These are phyloP conservation scores for Larimichthys polyactis DNA, from an alignment of 2,113 vertebrate species.

Conservation along the genomic window DNA sequence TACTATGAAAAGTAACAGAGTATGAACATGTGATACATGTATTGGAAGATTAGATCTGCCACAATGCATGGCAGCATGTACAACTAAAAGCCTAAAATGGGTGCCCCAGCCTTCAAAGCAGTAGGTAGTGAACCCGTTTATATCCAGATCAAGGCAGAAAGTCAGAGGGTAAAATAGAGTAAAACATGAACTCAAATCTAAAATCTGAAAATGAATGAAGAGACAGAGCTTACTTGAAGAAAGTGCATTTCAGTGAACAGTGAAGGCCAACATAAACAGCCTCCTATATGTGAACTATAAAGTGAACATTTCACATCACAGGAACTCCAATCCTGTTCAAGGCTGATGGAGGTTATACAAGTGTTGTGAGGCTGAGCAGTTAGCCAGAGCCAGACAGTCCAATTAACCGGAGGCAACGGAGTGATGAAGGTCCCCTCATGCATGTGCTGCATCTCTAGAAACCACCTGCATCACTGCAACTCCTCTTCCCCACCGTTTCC, in stretches of 20 bases:
- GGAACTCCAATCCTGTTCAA: neutral
- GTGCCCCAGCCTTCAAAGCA: neutral
- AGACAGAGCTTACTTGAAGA: no score
- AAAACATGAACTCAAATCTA: no score
- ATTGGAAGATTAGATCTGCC: neutral
- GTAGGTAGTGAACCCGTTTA: neutral
- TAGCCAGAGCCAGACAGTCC: conserved; percentile 19
- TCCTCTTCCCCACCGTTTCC: conserved; percentile 5
- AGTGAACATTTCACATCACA: neutral
- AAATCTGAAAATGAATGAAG: no score
- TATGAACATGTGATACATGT: neutral
- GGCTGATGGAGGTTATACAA: neutral
- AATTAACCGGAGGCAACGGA: conserved; percentile 44
- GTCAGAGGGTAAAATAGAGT: neutral
- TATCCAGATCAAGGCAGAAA: neutral
- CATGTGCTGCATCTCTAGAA: neutral
- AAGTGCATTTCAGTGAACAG: neutral
- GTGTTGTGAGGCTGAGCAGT: neutral
- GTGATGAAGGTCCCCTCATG: conserved; percentile 9
- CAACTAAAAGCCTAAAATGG: neutral
- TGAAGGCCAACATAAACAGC: neutral
- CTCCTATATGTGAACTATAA: neutral
- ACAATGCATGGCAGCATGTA: neutral
- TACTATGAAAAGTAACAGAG: neutral
- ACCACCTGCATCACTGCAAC: neutral